A percentile compares a stretch with the other conserved stretches of the same genome.
These are phyloP conservation scores for Pandion haliaetus DNA, from an alignment of 2,113 vertebrate species.

Conservation along the genomic window DNA sequence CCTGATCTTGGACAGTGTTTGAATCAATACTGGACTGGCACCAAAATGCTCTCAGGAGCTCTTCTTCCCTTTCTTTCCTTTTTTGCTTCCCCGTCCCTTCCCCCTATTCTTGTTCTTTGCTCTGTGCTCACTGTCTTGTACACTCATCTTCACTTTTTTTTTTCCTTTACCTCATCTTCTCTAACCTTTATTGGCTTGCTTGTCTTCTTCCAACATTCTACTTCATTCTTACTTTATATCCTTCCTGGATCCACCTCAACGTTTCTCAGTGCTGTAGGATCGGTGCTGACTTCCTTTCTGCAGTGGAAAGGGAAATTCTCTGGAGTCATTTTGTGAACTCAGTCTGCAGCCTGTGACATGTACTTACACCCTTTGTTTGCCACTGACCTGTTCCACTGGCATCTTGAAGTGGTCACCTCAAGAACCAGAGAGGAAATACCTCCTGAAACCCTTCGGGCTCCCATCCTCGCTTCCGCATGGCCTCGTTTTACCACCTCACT, in stretches of 20 bases:
- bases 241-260: not conserved
- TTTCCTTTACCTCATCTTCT: not conserved
- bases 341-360: not conserved
- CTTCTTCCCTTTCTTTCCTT: not conserved
- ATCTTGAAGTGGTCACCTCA: accelerated
- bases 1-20: not conserved
- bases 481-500: not conserved
- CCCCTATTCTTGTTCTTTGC: not conserved
- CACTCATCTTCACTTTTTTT: not conserved
- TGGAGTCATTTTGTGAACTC: not conserved
- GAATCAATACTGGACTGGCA: not conserved
- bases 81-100: not conserved
- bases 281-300: not conserved
- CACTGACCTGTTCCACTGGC: not conserved
- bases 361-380: not conserved
- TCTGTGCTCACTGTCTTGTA: not conserved
- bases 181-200: not conserved
- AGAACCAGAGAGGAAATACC: not conserved
- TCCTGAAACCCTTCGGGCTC: not conserved
- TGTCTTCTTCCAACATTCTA: not conserved
- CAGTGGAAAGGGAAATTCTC: not conserved
- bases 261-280: accelerated
- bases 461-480: not conserved
- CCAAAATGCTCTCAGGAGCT: not conserved
- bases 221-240: not conserved